These are phyloP conservation scores for Amphimedon queenslandica DNA, from an alignment of 37 sponge, comb jelly and placozoan genomes.

Conservation along the genomic window DNA sequence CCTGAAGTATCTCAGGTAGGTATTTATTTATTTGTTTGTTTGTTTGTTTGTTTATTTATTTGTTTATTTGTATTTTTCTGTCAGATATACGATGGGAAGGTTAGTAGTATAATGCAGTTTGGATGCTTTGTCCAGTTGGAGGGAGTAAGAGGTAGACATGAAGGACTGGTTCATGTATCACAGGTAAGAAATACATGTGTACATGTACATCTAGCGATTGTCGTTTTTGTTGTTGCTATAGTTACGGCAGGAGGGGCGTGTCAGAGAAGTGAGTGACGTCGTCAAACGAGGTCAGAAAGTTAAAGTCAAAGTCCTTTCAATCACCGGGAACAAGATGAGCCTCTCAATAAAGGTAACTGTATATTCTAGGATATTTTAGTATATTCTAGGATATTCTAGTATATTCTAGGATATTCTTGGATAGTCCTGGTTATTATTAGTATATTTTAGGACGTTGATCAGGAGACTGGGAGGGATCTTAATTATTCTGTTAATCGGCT, in stretches of 20 bases:
- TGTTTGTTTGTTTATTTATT: background rate
- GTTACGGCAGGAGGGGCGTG: conserved; percentile 72
- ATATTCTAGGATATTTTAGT: background rate
- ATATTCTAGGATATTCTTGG: background rate
- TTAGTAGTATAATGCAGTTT: conserved; percentile 93
- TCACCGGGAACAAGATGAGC: conserved; percentile 85
- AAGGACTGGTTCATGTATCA: conserved; percentile 96
- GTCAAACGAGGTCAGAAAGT: conserved; percentile 87
- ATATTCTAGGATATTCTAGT: background rate
- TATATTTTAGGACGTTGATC: conserved; percentile 78
- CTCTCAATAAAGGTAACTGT: conserved; percentile 81
- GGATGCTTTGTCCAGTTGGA: conserved; percentile 98
- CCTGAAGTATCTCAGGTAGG: conserved; percentile 17
- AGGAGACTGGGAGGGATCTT: conserved; percentile 83
- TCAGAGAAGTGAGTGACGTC: conserved; percentile 78
- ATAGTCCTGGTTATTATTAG: background rate
- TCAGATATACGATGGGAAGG: conserved; percentile 86
- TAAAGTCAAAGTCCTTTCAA: conserved; percentile 86
- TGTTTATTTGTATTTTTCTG: background rate
- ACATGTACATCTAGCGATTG: background rate
- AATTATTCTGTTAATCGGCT: conserved; percentile 52
- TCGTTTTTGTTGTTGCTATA: background rate
- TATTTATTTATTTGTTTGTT: background rate
- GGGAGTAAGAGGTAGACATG: conserved; percentile 72
- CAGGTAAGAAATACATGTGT: conserved; percentile 28